Evolutionary conservation across 2,888 invertebrate species (phyloP), one percentile per base, ranked within the genome.

Genomic region (Calameuta idolon): DNA sequence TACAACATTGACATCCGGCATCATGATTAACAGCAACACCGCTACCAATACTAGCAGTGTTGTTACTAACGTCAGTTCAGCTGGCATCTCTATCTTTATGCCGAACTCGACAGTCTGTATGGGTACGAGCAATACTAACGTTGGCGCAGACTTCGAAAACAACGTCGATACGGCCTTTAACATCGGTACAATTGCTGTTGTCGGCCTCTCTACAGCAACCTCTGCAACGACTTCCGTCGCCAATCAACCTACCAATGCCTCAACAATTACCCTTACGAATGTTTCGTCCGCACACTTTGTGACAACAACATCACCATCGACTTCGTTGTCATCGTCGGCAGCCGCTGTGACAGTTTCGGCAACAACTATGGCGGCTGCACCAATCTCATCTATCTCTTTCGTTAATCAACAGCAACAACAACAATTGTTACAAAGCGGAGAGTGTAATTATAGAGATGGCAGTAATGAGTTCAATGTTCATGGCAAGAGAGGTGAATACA

Each of bases 11-110:
- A 23, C 23, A 55, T 55, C 55, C 23, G 23, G 55, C 23, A 55
- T 23, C 23, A 55, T 55, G 23, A 55, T 9, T 55, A 4, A 85
- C 86, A 11, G 87, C 88, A n/a, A 86, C 85, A 1, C 85, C 84
- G 12, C 84, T 86, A 1, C 87, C 87, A 23, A 82, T 86, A 1
- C 86, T 86, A 15, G 40, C 40, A 40, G 40, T 5, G 15, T 15
- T 15, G 15, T 15, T 40, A 40, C 15, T 40, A 40, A 40, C 40
- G 15, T 40, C 15, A 55, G 55, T 55, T 15, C 55, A 5, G 9
- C 23, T 55, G 55, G 55, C 2, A 23, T 9, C 55, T 55, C 55
- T 23, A 23, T 55, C 55, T 23, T 55, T 23, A 23, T 23, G 15
- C 55, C 23, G 23, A 55, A 5, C 2, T 9, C 55, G 23, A 5